Evolutionary conservation across 2,797 vertebrate species (phyloP), one percentile per base, ranked within the genome.

Genomic region (Syndactyla subalaris): DNA sequence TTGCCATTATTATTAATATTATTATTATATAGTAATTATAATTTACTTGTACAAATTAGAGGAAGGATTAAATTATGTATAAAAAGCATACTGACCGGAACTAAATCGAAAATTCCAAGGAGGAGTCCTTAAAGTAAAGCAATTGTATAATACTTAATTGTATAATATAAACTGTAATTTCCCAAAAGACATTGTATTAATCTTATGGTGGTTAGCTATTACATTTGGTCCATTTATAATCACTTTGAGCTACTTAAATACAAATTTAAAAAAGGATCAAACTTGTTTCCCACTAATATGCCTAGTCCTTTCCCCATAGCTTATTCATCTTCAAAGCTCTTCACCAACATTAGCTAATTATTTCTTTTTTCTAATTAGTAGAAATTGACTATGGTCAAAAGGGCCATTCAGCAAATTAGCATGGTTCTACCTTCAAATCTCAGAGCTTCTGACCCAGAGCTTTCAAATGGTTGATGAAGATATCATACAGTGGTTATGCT

Each of bases 321-420:
- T 91, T 96, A 94, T 93, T 94, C 92, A 73, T 91, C 93, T 94
- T 94, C 93, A 95, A 89, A 96, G 91, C 91, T 95, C 93, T 94
- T 88, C 76, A 77, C 94, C 84, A 96, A 83, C 94, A 95, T 97
- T 97, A 94, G 76, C 65, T 97, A 97, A 97, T 97, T 96, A 96
- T 96, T 94, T 83, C 85, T 95, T 96, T 95, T 96, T 96, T 91
- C 96, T 97, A 97, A 97, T 97, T 97, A 97, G 93, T 91, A 91
- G 95, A 95, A 97, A 97, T 97, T 97, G 94, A 95, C 91, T 97
- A 74, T 95, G 97, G 97, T 97, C 96, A 97, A 97, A 97, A 95
- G 89, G 94, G 95, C 93, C 79, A 94, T 95, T 95, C 89, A 95
- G 86, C 84, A 94, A 93, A 97, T 97, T 97, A 97, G 68, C 12